A percentile compares a stretch with the other conserved stretches of the same genome.
These are phyloP conservation scores for Byasa hedistus DNA, from an alignment of 2,888 invertebrate genomes.

Conservation along the genomic window DNA sequence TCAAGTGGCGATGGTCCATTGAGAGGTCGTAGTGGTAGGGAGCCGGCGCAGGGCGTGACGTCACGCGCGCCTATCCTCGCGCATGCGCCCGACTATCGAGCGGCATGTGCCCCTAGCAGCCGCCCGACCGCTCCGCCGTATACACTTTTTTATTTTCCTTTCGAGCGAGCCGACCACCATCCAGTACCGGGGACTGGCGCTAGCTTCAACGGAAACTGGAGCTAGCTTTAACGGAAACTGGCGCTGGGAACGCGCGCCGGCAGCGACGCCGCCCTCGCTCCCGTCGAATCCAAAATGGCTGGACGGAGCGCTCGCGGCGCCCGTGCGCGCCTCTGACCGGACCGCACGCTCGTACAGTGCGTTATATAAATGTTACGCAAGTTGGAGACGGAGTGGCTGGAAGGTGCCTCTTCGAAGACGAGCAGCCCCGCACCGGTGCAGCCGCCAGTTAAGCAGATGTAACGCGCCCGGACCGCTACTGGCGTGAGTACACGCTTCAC, in stretches of 20 bases:
- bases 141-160: conserved; percentile 73
- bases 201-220: conserved; percentile 32
- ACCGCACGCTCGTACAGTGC: conserved; percentile 55
- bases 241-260: conserved; percentile 36
- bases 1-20: conserved; percentile 42
- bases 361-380: conserved; percentile 78
- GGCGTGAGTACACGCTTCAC: conserved; percentile 57
- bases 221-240: conserved; percentile 31
- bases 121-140: conserved; percentile 67
- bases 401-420: conserved; percentile 50
- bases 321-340: conserved; percentile 56
- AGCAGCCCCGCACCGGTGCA: conserved; percentile 56
- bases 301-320: conserved; percentile 51
- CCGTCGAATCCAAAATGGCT: conserved; percentile 67
- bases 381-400: conserved; percentile 61
- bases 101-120: conserved; percentile 75
- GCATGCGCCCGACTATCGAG: conserved; percentile 76
- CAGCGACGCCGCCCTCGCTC: conserved; percentile 41
- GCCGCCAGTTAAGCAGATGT: conserved; percentile 62
- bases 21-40: conserved; percentile 47
- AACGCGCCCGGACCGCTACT: conserved; percentile 49
- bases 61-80: conserved; percentile 61
- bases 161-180: conserved; percentile 58
- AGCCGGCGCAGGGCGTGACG: conserved; percentile 68
- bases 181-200: conserved; percentile 39